Base-by-base conservation (phyloP, 1,140 invertebrate species). In the Drosophila cardini region DNA sequence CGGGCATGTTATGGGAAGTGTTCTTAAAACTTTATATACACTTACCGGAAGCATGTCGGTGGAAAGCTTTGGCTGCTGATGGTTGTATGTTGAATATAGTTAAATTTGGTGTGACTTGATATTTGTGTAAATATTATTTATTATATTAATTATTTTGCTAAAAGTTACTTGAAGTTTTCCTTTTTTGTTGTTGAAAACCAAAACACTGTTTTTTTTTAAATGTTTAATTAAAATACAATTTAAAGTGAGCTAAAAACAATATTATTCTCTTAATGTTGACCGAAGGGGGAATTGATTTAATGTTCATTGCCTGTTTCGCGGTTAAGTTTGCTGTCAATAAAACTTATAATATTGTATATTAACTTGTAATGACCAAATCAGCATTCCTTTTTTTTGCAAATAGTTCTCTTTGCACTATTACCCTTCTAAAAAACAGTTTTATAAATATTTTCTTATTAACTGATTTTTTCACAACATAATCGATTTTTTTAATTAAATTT, bases 31-130 rank as follows among this genome's bases (percentile, higher is more conserved):
- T 69, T 73, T 42, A 34, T 32, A 34, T 32, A 43, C 48, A 85
- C 82, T 85, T 85, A 85, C 82, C 82, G 83, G 83, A 85, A 85
- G 78, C 82, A 85, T 85, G 82, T 85, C 87, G 83, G 78, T 75
- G 82, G 53, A 56, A 50, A 43, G 43, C 78, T 70, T 85, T 87
- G 69, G 57, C 46, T 72, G 55, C 46, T 4, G 74, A 55, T 76
- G 61, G 63, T 58, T 78, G 68, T 76, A 26, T 67, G 67, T 65
- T 56, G 72, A 30, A 58, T 13, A 50, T 36, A 61, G 42, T 40
- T 43, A 2, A 72, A 60, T 21, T 55, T 11, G 53, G 8, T 48
- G 30, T 38, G 30, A 34, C 43, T 43, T 30, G 52, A 46, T 57
- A 18, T 65, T 57, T 73, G 75, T 63, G 48, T 38, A 60, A 48